Conservation (phyloP, 2,888 invertebrate species). For the Apocheima hispidaria region DNA sequence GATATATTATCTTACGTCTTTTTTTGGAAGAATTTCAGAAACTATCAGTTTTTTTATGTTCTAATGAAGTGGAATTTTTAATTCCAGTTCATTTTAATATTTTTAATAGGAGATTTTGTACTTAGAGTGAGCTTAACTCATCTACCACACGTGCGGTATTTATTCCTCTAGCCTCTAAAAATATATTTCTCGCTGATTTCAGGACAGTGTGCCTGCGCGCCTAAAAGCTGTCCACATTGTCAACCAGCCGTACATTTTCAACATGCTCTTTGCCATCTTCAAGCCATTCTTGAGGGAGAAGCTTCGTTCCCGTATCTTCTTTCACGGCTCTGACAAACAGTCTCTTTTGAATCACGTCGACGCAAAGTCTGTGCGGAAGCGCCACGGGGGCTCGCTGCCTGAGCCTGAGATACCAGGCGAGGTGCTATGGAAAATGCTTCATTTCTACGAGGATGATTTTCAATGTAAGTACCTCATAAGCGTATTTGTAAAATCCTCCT, state of each 20-base stretch:
- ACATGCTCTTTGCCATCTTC: slow-evolving; percentile 93
- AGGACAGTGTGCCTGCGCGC: slow-evolving; percentile 94
- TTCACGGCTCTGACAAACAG: slow-evolving; percentile 90
- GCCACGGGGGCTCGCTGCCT: slow-evolving; percentile 89
- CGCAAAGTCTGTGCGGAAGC: slow-evolving; percentile 84
- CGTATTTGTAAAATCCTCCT: too few relatives aligned
- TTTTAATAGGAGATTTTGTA: too few relatives aligned
- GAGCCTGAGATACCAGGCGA: slow-evolving; percentile 88
- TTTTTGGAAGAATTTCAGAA: too few relatives aligned
- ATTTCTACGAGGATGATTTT: slow-evolving; percentile 88
- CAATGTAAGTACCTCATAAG: slow-evolving; percentile 81
- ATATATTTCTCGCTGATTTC: slow-evolving; percentile 50
- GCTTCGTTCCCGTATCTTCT: slow-evolving; percentile 90
- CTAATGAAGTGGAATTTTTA: too few relatives aligned
- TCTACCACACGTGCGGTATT: background rate
- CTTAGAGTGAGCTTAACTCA: too few relatives aligned
- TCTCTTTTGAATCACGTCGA: slow-evolving; percentile 87
- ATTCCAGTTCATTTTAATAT: too few relatives aligned
- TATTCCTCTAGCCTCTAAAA: background rate
- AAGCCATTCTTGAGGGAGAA: slow-evolving; percentile 96
- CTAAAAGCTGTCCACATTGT: slow-evolving; percentile 94
- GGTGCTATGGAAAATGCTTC: slow-evolving; percentile 88
- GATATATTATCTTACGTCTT: too few relatives aligned
- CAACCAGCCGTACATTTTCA: slow-evolving; percentile 95
- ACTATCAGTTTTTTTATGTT: too few relatives aligned